Evolutionary conservation across 1,140 invertebrate genomes (phyloP), one percentile per base, ranked within the genome.

Genomic region (Leptinotarsa texana): DNA sequence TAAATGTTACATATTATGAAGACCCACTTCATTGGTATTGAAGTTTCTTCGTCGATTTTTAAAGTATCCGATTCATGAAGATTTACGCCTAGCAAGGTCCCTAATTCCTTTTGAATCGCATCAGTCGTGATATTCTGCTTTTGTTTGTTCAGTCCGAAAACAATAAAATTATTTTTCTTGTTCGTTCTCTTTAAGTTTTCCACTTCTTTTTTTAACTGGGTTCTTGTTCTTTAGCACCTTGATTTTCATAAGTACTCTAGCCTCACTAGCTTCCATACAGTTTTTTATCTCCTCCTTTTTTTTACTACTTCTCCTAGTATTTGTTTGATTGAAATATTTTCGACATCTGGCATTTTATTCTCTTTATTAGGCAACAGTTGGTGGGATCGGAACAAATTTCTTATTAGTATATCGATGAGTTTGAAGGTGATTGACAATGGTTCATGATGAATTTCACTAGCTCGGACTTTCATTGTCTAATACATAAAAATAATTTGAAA

Each of bases 231-330:
- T 65, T 8, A 65, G 63, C 4, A 24, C 21, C 21, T 65, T 33
- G n/a, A 69, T 27, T 69, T 69, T 15, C 67, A 42, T 69, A 22
- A 69, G n/a, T 18, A 69, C 18, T 48, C 27, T 61, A 17, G 62
- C 57, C 71, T 75, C 48, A 33, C 22, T 57, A 22, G 71, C 21
- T 75, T 47, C 63, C 24, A 18, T 24, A 21, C 5, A 21, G 18
- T 6, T 22, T 27, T 65, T 65, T 11, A 65, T 65, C 24, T 24
- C 63, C 21, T 65, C 13, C 63, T 24, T 17, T 65, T 65, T 65
- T 27, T 65, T 27, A 65, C 8, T 21, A 65, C 63, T 65, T 65
- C 0, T 24, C 24, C 63, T 1, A 13, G 18, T 27, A 63, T 21
- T 21, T 24, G n/a, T 63, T 13, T 65, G 2, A 24, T 65, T 27